A percentile compares a stretch with the other conserved stretches of the same genome.
Evolutionary conservation across 2,797 vertebrate species (phyloP).

Genomic region (Lophius americanus): DNA sequence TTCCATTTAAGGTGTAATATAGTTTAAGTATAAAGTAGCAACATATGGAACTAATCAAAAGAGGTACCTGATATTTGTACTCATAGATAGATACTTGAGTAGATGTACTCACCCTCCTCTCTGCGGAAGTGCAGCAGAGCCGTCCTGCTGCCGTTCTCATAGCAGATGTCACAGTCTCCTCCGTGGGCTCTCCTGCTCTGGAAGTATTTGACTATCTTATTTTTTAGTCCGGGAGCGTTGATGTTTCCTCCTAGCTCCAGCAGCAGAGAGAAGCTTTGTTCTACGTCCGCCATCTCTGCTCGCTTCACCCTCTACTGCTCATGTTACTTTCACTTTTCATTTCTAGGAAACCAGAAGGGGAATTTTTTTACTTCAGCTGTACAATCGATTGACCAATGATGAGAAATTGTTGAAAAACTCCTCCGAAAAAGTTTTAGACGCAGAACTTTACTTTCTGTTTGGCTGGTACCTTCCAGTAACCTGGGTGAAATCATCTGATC

Average conservation of each 20-base stretch:
- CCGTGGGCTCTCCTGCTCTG: conserved; percentile 77
- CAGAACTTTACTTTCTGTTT: too few relatives aligned
- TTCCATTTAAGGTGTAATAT: too few relatives aligned
- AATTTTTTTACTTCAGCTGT: not conserved
- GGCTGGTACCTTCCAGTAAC: too few relatives aligned
- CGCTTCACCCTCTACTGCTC: rapidly evolving
- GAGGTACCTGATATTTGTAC: too few relatives aligned
- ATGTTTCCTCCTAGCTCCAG: conserved; percentile 62
- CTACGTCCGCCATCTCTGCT: conserved; percentile 27
- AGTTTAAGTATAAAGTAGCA: too few relatives aligned
- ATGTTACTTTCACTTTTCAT: conserved; percentile 77
- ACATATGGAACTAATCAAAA: too few relatives aligned
- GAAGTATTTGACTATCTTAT: conserved; percentile 78
- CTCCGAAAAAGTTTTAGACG: too few relatives aligned
- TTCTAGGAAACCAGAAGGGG: conserved; percentile 30
- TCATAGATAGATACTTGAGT: not conserved
- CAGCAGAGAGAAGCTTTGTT: conserved; percentile 40
- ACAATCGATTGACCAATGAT: too few relatives aligned
- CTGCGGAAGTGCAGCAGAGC: conserved; percentile 72
- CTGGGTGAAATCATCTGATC: too few relatives aligned
- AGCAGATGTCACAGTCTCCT: conserved; percentile 73
- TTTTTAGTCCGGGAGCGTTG: conserved; percentile 49
- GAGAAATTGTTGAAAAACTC: too few relatives aligned
- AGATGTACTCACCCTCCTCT: conserved; percentile 62
- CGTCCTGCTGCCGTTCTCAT: conserved; percentile 28